These are phyloP conservation scores for Apoda limacodes DNA, from an alignment of 2,888 invertebrate genomes.

Conservation along the genomic window DNA sequence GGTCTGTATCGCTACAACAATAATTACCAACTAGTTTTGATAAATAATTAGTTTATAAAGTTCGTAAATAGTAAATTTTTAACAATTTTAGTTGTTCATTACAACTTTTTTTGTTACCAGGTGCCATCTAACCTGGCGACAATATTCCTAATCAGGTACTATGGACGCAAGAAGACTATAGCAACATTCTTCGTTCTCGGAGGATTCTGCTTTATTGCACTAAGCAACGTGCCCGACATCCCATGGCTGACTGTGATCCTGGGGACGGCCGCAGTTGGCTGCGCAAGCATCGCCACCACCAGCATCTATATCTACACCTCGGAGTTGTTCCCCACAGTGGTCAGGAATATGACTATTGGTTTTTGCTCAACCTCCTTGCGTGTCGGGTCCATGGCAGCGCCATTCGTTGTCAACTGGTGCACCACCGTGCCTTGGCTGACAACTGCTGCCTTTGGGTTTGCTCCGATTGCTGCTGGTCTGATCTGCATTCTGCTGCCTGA, in stretches of 20 bases:
- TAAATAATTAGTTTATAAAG: too few species aligned
- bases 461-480: slow-evolving; percentile 74
- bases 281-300: slow-evolving; percentile 82
- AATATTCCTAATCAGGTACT: slow-evolving; percentile 69
- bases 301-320: slow-evolving; percentile 88
- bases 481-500: slow-evolving; percentile 80
- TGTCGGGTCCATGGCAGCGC: slow-evolving; percentile 86
- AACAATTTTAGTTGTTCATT: slow-evolving; percentile 38
- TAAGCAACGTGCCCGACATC: slow-evolving; percentile 65
- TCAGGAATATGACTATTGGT: slow-evolving; percentile 89
- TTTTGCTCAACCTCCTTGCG: slow-evolving; percentile 85
- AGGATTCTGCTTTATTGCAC: slow-evolving; percentile 70
- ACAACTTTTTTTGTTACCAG: too few species aligned
- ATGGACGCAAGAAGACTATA: slow-evolving; percentile 76
- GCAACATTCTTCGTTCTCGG: slow-evolving; percentile 69
- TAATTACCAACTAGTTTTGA: too few species aligned
- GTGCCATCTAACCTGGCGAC: slow-evolving; percentile 59
- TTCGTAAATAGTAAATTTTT: slow-evolving; percentile 1
- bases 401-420: slow-evolving; percentile 77
- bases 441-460: slow-evolving; percentile 76
- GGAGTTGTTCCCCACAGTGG: slow-evolving; percentile 89
- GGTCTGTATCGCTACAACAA: too few species aligned
- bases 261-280: slow-evolving; percentile 81
- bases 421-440: slow-evolving; percentile 71
- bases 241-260: slow-evolving; percentile 71